Evolutionary conservation across 2,888 invertebrate genomes (phyloP).

Genomic region (Punctoribates punctum): DNA sequence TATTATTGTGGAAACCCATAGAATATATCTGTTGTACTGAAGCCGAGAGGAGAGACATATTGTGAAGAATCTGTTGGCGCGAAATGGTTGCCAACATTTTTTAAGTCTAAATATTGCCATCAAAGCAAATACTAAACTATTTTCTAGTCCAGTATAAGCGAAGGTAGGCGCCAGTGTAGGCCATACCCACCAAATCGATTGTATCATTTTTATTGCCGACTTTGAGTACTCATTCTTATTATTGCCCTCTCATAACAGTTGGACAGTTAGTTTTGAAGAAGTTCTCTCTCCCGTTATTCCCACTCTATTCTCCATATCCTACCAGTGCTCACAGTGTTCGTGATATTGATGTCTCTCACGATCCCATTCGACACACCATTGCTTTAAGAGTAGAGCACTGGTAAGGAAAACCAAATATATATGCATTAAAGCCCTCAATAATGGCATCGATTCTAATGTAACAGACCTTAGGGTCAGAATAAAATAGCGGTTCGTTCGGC

Average conservation of each 20-base stretch:
- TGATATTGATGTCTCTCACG: conserved; percentile 26
- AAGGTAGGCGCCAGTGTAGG: neutral
- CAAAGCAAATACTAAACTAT: conserved; percentile 25
- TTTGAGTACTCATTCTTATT: conserved; percentile 8
- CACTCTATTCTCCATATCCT: neutral
- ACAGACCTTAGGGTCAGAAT: neutral
- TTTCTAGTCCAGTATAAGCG: neutral
- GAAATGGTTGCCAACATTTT: conserved; percentile 27
- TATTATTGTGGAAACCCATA: neutral
- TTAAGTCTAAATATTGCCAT: conserved; percentile 23
- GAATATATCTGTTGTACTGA: neutral
- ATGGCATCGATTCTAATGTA: conserved; percentile 5
- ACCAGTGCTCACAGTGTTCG: neutral
- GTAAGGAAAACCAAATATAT: neutral
- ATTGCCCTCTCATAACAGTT: conserved; percentile 29
- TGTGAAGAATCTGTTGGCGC: neutral
- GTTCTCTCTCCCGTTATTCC: neutral
- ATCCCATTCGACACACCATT: conserved; percentile 18
- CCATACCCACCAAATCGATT: conserved; percentile 28
- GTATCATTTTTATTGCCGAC: conserved; percentile 30
- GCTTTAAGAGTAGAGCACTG: conserved; percentile 3
- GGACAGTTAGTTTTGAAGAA: conserved; percentile 26
- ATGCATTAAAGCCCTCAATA: conserved; percentile 19
- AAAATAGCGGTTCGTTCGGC: neutral
- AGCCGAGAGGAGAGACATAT: neutral